These are phyloP conservation scores for Uropetala carovei DNA, from an alignment of 2,888 invertebrate genomes.

Conservation along the genomic window DNA sequence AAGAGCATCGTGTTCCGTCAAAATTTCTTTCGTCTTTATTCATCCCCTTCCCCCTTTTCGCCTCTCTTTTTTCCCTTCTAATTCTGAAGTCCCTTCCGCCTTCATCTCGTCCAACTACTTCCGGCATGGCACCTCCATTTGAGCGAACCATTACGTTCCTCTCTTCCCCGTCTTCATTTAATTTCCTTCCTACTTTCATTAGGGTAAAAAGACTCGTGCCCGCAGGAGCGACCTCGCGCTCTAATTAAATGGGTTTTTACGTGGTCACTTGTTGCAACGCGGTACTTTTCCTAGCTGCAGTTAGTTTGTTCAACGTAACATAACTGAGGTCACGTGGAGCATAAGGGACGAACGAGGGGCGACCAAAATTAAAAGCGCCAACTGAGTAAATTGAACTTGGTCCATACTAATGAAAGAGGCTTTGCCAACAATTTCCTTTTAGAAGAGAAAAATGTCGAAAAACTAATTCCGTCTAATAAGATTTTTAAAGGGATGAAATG, in stretches of 20 bases:
- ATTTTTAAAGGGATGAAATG: no score
- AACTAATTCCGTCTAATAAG: no score
- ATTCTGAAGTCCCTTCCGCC: neutral
- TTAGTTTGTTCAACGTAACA: neutral
- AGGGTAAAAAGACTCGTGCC: neutral
- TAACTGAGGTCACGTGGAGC: no score
- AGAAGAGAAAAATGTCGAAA: no score
- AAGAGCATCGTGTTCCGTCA: neutral
- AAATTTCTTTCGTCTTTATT: neutral
- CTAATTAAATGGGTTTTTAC: neutral
- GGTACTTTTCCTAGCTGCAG: neutral
- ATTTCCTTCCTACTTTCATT: conserved; percentile 4
- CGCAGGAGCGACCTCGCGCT: neutral
- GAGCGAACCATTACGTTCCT: conserved; percentile 15
- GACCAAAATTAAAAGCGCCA: no score
- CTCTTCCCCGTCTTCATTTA: neutral
- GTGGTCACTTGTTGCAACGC: neutral
- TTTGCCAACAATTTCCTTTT: no score
- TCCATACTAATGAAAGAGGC: no score
- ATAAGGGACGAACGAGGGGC: no score
- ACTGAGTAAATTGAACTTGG: no score
- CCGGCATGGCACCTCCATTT: neutral
- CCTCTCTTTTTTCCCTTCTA: neutral
- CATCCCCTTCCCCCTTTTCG: neutral
- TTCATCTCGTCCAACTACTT: neutral